Evolutionary conservation across 2,797 vertebrate species (phyloP), one percentile per base, ranked within the genome.

Genomic region (Hafferia zeledoni): DNA sequence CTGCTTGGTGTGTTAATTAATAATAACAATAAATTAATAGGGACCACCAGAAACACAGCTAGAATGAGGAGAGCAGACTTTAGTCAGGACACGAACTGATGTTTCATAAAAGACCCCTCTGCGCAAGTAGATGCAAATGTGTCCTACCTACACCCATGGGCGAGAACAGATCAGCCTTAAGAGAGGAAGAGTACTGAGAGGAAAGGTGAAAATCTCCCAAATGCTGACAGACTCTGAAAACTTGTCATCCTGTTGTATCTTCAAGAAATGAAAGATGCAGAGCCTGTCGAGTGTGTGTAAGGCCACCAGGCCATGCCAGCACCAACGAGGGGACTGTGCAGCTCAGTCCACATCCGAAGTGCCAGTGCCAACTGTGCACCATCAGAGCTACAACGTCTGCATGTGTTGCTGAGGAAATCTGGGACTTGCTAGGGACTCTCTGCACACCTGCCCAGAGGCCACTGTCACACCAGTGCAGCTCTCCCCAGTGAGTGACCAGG

Each of bases 251-350:
- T 61, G 17, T 46, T n/a, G 6, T 25, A 13, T 6, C 13, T 70
- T 77, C 43, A 88, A 64, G 53, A 78, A 55, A 61, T 3, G 4
- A 16, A 44, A 52, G 56, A 20, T 3, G 0, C 15, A 14, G 60
- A 30, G 15, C 4, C 18, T 52, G 8, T 9, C 0, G 7, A 27
- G 8, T 0, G 1, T 2, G 4, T 4, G 3, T 13, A 17, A 31
- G 53, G 39, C 24, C 31, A 19, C 9, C 22, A 11, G 53, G 30
- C 31, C 18, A 1, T 2, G 20, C 5, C 3, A 11, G 30, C 7
- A 6, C 23, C 52, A 50, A 4, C 0, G 0, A 35, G 20, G 35
- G 41, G 33, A 23, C 57, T 68, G 19, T n/a, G 25, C 43, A 28
- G 22, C 5, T 61, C 33, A 1, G 13, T 22, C 8, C 19, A 18